Evolutionary conservation across 1,140 invertebrate species (phyloP), one percentile per base, ranked within the genome.

Genomic region (Dolichoris vasculosae): DNA sequence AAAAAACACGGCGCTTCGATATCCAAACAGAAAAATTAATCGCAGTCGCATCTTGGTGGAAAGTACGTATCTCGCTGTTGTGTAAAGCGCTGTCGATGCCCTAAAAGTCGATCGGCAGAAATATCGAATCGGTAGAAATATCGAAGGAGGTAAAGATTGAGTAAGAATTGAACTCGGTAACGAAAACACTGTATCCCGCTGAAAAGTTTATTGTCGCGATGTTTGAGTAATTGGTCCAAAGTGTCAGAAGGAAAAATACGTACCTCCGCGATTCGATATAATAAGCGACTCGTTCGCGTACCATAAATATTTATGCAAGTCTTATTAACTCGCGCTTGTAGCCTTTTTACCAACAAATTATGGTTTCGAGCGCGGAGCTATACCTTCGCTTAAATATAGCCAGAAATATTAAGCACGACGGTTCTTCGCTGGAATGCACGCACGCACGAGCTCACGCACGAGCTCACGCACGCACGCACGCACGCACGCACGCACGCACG

Each of bases 291-390:
- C 26, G 59, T 23, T 32, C 38, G 48, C 30, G 48, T 32, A 6
- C 30, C 55, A 69, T 69, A 78, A 84, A 78, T 84, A 84, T 84
- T 77, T 48, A 78, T 84, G 32, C 73, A n/a, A 76, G 59, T 7
- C 63, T 78, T 75, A 78, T 84, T 84, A 78, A 84, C 75, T 69
- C 55, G 51, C 51, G 43, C 73, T 46, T 40, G 63, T 78, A 46
- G 59, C 67, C 82, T 78, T 84, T 79, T 79, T 84, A 67, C 63
- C 71, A 79, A 79, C 76, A 55, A 84, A 84, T 84, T 84, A 71
- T 30, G 73, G 75, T 79, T 38, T 67, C 51, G 35, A 30, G n/a
- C 3, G 32, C 76, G 40, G n/a, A n/a, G 43, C 20, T 51, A 23
- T 13, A 35, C 35, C 78, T 35, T 26, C 32, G 63, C 78, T 9